A percentile compares a stretch with the other conserved stretches of the same genome.
phyloP scores from a whole-genome alignment of 2,797 vertebrate species.

The Enoplosus armatus region DNA sequence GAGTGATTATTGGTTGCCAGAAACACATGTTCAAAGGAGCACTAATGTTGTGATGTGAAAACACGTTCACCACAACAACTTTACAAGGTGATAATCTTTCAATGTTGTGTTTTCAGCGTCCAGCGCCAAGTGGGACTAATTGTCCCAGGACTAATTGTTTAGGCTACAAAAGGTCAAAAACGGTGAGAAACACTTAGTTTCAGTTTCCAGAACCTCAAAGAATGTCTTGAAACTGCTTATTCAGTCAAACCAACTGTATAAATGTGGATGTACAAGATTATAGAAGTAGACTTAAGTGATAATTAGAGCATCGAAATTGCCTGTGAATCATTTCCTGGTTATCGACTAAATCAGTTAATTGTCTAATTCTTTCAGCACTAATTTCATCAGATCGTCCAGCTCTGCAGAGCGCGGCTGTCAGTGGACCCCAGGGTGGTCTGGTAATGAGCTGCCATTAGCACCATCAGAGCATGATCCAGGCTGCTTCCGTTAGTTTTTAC shows the following conservation, averaged over 20 bases:
- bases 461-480: conserved; percentile 67
- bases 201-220: background rate
- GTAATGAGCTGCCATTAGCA: conserved; percentile 70
- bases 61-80: background rate
- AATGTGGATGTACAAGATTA: background rate
- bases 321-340: conserved; percentile 3
- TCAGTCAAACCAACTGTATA: background rate
- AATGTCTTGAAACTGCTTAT: background rate
- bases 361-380: conserved; percentile 43
- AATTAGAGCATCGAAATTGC: conserved; percentile 12
- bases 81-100: background rate
- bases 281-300: background rate
- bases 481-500: conserved; percentile 48
- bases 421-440: conserved; percentile 46
- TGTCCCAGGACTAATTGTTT: background rate
- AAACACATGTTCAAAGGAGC: background rate
- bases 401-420: conserved; percentile 41
- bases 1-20: background rate
- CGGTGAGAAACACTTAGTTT: background rate
- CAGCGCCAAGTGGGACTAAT: background rate
- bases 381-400: conserved; percentile 47
- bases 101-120: background rate
- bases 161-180: background rate
- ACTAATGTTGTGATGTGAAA: background rate
- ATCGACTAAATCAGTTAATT: conserved; percentile 41